A percentile compares a stretch with the other conserved stretches of the same genome.
Conservation (phyloP, 2,797 vertebrate genomes). For the Danio kyathit region DNA sequence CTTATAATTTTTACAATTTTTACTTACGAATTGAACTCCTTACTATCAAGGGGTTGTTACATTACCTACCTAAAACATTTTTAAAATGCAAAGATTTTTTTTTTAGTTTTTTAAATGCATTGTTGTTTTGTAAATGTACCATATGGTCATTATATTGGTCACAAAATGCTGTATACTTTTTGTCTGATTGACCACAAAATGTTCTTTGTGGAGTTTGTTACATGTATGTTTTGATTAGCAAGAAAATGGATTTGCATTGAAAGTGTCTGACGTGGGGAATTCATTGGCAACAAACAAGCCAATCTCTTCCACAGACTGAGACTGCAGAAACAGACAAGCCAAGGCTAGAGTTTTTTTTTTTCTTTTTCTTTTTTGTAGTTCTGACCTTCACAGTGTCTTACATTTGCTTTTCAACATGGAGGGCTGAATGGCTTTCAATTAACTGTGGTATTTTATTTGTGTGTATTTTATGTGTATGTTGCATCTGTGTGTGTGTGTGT, state of each 20-base stretch:
- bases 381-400: slow-evolving; percentile 44
- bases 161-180: too few species aligned
- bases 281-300: slow-evolving; percentile 25
- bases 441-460: slow-evolving; percentile 22
- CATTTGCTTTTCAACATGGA: slow-evolving; percentile 25
- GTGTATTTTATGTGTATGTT: background rate
- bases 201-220: background rate
- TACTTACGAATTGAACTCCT: too few species aligned
- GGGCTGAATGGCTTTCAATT: slow-evolving; percentile 45
- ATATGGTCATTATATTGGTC: background rate
- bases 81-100: too few species aligned
- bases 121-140: too few species aligned
- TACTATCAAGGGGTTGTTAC: too few species aligned
- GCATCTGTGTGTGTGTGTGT: background rate
- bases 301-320: slow-evolving; percentile 10
- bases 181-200: background rate
- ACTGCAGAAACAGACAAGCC: slow-evolving; percentile 14
- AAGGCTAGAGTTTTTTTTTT: background rate
- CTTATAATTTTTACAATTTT: too few species aligned
- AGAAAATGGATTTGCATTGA: background rate
- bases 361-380: background rate
- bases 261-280: slow-evolving; percentile 21
- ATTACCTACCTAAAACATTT: too few species aligned
- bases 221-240: background rate
- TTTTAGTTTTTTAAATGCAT: too few species aligned